These are phyloP conservation scores for Athalia rosae DNA, from an alignment of 2,888 invertebrate genomes.

Conservation along the genomic window DNA sequence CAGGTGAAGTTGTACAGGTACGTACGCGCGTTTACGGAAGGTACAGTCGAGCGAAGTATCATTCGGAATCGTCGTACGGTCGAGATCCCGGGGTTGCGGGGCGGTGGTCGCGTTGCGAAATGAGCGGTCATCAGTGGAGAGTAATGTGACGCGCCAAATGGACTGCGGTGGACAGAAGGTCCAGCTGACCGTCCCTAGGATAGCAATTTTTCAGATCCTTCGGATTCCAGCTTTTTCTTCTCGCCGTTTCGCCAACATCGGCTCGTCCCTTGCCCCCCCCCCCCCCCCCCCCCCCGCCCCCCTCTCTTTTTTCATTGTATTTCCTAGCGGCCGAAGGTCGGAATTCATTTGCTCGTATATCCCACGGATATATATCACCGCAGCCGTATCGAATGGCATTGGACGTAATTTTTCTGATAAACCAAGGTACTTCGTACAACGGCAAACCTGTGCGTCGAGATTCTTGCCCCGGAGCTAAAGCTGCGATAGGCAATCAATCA, in stretches of 20 bases:
- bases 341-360: constrained; percentile 24
- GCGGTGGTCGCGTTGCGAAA: constrained; percentile 52
- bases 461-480: constrained; percentile 48
- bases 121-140: constrained; percentile 54
- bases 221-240: constrained; percentile 53
- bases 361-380: constrained; percentile 6
- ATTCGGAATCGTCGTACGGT: constrained; percentile 4
- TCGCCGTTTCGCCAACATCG: constrained; percentile 53
- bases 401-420: constrained; percentile 11
- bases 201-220: constrained; percentile 57
- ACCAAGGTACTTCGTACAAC: neutral
- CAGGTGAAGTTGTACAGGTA: too few species aligned
- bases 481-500: constrained; percentile 70
- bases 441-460: constrained; percentile 5
- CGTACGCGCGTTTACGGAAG: too few species aligned
- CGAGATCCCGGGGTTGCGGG: constrained; percentile 24
- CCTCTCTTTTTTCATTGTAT: constrained; percentile 3
- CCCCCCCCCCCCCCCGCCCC: neutral
- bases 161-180: constrained; percentile 65
- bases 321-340: constrained; percentile 12
- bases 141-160: constrained; percentile 62
- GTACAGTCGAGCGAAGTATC: too few species aligned
- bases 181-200: constrained; percentile 55
- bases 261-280: neutral
- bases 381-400: neutral